These are phyloP conservation scores for Tribolium freemani DNA, from an alignment of 2,888 invertebrate genomes.

Conservation along the genomic window DNA sequence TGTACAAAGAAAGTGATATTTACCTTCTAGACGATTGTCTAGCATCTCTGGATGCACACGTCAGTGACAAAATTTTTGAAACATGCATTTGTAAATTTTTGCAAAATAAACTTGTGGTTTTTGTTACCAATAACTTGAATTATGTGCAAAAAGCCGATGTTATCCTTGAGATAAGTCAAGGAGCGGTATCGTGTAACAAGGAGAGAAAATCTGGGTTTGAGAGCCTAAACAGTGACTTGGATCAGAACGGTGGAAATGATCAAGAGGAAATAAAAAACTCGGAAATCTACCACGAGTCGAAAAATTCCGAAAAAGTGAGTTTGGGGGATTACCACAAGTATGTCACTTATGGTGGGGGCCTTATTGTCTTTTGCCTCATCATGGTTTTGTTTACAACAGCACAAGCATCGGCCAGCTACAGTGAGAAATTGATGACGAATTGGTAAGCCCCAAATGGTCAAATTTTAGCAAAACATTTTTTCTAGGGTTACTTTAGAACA, in stretches of 20 bases:
- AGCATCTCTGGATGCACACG: constrained; percentile 56
- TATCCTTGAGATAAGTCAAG: constrained; percentile 67
- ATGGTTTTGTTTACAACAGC: not conserved
- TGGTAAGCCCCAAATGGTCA: constrained; percentile 13
- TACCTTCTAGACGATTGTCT: constrained; percentile 60
- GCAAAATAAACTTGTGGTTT: constrained; percentile 56
- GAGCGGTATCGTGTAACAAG: too few relatives aligned
- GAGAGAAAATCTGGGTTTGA: too few relatives aligned
- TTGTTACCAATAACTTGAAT: constrained; percentile 58
- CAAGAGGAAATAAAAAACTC: not conserved
- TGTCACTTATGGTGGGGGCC: constrained; percentile 24
- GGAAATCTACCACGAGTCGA: constrained; percentile 15
- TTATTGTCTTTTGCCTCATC: constrained; percentile 9
- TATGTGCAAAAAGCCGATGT: constrained; percentile 56
- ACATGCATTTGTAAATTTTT: constrained; percentile 58
- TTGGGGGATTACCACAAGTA: constrained; percentile 16
- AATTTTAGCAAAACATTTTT: not conserved
- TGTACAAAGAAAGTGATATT: constrained; percentile 59
- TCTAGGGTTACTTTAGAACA: constrained; percentile 33
- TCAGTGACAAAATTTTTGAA: constrained; percentile 55
- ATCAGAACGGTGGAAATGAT: too few relatives aligned
- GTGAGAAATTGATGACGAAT: constrained; percentile 33
- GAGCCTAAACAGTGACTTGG: too few relatives aligned
- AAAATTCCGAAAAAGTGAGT: constrained; percentile 29
- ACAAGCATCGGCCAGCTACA: constrained; percentile 11